Percentiles rank a stretch among this genome's conserved stretches.
Conservation (phyloP, 2,113 vertebrate species). For the Gasterosteus nipponicus region DNA sequence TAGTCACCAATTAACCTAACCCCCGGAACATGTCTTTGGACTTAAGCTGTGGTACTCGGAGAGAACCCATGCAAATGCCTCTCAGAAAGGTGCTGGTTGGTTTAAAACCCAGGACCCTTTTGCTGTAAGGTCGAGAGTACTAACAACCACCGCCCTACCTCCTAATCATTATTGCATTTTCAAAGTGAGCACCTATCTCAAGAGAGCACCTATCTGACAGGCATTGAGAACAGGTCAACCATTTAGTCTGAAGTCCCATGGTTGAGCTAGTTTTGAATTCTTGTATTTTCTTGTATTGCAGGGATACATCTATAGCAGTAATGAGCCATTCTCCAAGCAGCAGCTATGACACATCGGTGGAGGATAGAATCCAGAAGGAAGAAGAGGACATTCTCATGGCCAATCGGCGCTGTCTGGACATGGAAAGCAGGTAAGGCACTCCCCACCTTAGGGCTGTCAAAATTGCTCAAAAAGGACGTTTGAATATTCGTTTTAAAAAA, state of each 20-base stretch:
- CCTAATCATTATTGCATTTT: background rate
- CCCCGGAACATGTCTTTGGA: too few relatives aligned
- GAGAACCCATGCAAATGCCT: too few relatives aligned
- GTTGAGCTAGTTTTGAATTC: background rate
- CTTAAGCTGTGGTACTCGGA: too few relatives aligned
- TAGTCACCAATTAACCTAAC: too few relatives aligned
- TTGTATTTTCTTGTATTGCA: slow-evolving; percentile 53
- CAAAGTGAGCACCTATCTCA: background rate
- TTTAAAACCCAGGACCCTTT: too few relatives aligned
- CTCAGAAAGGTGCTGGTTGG: too few relatives aligned
- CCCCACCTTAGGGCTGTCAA: too few relatives aligned
- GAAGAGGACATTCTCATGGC: slow-evolving; percentile 98
- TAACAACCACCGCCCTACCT: too few relatives aligned
- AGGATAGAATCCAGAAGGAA: slow-evolving; percentile 97
- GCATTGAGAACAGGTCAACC: background rate
- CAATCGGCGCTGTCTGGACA: slow-evolving; percentile 95
- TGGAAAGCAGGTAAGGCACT: slow-evolving; percentile 92
- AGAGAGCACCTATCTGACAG: background rate
- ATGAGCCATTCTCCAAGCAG: slow-evolving; percentile 92
- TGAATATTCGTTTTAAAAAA: too few relatives aligned
- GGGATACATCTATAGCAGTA: slow-evolving; percentile 87
- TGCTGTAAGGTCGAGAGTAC: too few relatives aligned
- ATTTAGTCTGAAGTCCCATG: background rate
- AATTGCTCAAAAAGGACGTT: too few relatives aligned
- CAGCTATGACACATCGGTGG: slow-evolving; percentile 95